Base-by-base conservation (phyloP, 37 sponge, comb jelly and placozoan genomes). In the Haliclona indistincta region DNA sequence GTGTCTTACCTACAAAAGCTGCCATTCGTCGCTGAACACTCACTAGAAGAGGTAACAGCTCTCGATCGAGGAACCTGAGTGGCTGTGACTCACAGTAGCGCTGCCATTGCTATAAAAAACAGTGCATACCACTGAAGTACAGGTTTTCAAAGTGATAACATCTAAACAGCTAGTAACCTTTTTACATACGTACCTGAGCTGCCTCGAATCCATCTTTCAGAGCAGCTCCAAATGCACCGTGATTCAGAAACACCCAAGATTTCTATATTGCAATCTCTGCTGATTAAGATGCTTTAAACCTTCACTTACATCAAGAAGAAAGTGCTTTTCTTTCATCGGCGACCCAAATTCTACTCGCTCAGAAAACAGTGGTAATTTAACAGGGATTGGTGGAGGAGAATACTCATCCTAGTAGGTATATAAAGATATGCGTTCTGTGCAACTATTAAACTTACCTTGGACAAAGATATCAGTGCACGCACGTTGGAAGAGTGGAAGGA, bases 201-300 rank as follows among this genome's bases (percentile, higher is more conserved):
- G 70, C 64, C 8, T 84, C 39, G 41, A 93, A 19, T 1, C 63
- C 92, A 68, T 87, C 80, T 49, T 76, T 84, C 15, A 88, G 10
- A 17, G 67, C 75, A 23, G 86, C 76, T 4, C 96, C 96, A 79
- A 91, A 95, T 1, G 89, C 92, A 25, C 96, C 96, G 73, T 95
- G 96, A 44, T 95, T 95, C n/a, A 95, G 45, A 38, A 77, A 95
- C 1, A 85, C 75, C 73, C 80, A 86, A 0, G 43, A 37, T 28
- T 54, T 56, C 86, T 86, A 44, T 29, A 6, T 47, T 47, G 49
- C 49, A 17, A 13, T 8, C 49, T 47, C 49, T 17, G 8, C 13
- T 8, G 8, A 47, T 17, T 47, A 47, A 47, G 13, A 47, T 17
- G 49, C n/a, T n/a, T n/a, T n/a, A n/a, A n/a, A n/a, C n/a, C n/a